A percentile compares a stretch with the other conserved stretches of the same genome.
Evolutionary conservation across 1,140 invertebrate genomes (phyloP).

Genomic region (Cherax quadricarinatus): DNA sequence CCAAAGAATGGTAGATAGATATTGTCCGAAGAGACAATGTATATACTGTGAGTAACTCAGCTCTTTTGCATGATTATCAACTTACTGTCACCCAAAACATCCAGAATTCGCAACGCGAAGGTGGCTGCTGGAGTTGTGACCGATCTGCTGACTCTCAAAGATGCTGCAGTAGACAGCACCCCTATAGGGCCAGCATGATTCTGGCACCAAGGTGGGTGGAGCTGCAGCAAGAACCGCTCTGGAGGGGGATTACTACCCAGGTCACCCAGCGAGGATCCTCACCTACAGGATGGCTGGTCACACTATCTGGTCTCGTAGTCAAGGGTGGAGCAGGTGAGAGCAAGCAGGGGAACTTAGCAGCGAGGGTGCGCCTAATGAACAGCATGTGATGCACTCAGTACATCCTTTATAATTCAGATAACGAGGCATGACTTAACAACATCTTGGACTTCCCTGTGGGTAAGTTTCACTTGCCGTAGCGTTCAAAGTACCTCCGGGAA

Average conservation of each 20-base stretch:
- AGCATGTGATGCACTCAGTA: background rate
- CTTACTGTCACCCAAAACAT: no score
- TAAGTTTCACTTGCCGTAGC: background rate
- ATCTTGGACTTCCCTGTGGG: background rate
- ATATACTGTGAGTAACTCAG: no score
- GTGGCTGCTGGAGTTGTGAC: no score
- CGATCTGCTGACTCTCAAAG: no score
- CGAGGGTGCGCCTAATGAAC: background rate
- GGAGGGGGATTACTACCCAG: background rate
- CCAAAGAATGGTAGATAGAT: no score
- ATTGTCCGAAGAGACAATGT: no score
- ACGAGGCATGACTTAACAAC: background rate
- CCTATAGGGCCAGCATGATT: background rate
- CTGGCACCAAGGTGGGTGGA: background rate
- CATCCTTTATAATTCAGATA: background rate
- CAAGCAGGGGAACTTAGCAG: background rate
- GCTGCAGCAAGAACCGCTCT: background rate
- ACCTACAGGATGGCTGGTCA: background rate
- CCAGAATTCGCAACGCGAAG: no score
- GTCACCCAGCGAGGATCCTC: background rate
- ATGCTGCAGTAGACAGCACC: no score
- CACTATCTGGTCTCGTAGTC: background rate
- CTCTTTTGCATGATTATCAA: no score
- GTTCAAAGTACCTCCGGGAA: background rate
- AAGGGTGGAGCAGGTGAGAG: background rate